These are phyloP conservation scores for Drosophila mojavensis DNA, from an alignment of 1,140 invertebrate genomes.

Conservation along the genomic window DNA sequence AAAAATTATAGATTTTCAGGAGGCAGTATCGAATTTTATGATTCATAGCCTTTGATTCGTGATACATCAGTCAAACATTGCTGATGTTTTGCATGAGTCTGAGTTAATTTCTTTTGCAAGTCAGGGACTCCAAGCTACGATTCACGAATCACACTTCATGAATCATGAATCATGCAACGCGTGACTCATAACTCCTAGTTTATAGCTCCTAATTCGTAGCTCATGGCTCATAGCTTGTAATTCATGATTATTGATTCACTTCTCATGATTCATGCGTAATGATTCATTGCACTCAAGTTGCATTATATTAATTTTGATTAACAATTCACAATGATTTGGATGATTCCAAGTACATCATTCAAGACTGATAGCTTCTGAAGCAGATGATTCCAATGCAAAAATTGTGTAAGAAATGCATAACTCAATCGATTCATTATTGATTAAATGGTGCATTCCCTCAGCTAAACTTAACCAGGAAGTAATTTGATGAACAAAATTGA, in stretches of 20 bases:
- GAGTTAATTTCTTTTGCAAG: not conserved
- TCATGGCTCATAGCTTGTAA: not conserved
- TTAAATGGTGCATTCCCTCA: too few relatives aligned
- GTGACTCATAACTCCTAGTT: not conserved
- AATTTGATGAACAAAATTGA: not conserved
- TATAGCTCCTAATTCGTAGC: not conserved
- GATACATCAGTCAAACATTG: too few relatives aligned
- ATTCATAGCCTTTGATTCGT: not conserved
- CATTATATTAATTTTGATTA: not conserved
- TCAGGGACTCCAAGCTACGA: not conserved
- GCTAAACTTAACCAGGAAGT: too few relatives aligned
- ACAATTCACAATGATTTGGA: not conserved
- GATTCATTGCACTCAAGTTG: slow-evolving; percentile 4
- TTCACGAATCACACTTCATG: not conserved
- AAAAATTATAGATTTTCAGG: too few relatives aligned
- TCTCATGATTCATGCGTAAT: not conserved
- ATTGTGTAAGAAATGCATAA: too few relatives aligned
- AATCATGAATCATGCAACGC: not conserved
- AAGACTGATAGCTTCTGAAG: too few relatives aligned
- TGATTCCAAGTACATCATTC: not conserved
- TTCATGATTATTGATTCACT: not conserved
- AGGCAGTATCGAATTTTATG: not conserved
- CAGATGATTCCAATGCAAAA: too few relatives aligned
- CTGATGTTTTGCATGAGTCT: too few relatives aligned
- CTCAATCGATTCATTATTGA: too few relatives aligned